These are phyloP conservation scores for Theodoxus fluviatilis DNA, from an alignment of 2,888 invertebrate genomes.

Conservation along the genomic window DNA sequence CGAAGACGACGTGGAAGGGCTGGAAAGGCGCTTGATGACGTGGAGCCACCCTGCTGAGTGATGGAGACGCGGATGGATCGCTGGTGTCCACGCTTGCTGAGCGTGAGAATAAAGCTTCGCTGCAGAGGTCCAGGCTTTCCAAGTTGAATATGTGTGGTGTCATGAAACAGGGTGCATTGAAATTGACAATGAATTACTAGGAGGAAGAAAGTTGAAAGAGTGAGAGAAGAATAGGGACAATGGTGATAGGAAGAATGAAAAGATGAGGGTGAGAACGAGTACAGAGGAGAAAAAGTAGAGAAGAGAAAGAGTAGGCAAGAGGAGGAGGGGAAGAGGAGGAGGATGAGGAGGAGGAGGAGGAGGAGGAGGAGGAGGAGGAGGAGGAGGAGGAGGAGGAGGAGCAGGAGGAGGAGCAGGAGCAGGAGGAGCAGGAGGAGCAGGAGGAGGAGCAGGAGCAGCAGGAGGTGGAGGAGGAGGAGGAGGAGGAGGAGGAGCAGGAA, in stretches of 20 bases:
- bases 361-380: conserved; percentile 16
- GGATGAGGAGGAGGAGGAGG: background rate
- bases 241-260: conserved; percentile 8
- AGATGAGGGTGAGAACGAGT: background rate
- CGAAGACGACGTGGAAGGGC: too few relatives aligned
- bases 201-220: too few relatives aligned
- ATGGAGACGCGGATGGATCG: too few relatives aligned
- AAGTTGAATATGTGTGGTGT: too few relatives aligned
- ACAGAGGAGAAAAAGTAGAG: background rate
- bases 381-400: conserved; percentile 13
- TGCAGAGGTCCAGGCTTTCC: too few relatives aligned
- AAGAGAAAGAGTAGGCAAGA: background rate
- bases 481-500: background rate
- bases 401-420: background rate
- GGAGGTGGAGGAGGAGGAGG: background rate
- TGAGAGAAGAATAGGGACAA: conserved; percentile 13
- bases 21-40: too few relatives aligned
- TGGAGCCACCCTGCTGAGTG: too few relatives aligned
- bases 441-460: background rate
- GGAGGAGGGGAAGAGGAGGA: background rate
- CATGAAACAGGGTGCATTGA: too few relatives aligned
- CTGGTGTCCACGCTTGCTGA: too few relatives aligned
- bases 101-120: too few relatives aligned
- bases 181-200: too few relatives aligned
- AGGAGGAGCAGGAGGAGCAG: background rate